Base-by-base conservation (phyloP, 2,113 vertebrate genomes). In the Seriola dumerili region DNA sequence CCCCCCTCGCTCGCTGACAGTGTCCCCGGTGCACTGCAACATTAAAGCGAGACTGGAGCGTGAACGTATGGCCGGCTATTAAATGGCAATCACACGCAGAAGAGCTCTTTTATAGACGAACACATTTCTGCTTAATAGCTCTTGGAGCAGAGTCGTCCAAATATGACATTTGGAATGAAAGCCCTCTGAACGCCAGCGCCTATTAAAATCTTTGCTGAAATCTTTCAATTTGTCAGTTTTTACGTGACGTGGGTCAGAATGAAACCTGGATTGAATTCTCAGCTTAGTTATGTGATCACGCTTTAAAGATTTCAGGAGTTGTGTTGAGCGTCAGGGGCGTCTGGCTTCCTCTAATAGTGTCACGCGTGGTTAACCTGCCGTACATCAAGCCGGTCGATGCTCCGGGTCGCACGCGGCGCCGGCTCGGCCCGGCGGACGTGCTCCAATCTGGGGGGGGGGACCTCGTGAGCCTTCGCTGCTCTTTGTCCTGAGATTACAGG, bases 71-170 rank as follows among this genome's bases (percentile, higher is more conserved):
- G 80, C 64, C 72, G 73, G 74, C 88, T 89, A 93, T 93, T 92
- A 93, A 92, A 90, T 52, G 80, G 85, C 90, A 92, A 91, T 92
- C 87, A 80, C 85, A 80, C 85, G 86, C 78, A 84, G 88, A 91
- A 85, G 92, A 85, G 78, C 80, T 80, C 58, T 81, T 91, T 93
- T 88, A 89, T 85, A 84, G 89, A 84, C 80, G 83, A 91, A 78
- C 84, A 86, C 90, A 84, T 92, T 91, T 85, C 81, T 77, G 90
- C 77, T 59, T 91, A 92, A 93, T 90, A 74, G 86, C 89, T 92
- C 86, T 90, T 34, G 29, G 77, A 87, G 87, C 83, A 57, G 81
- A 88, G 77, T 89, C 78, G 71, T 90, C 89, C 85, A 87, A 85
- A 89, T 84, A 68, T 92, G 85, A 91, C 83, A 81, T 88, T 91